phyloP scores from a whole-genome alignment of 2,888 invertebrate genomes.

The Phortica okadai region DNA sequence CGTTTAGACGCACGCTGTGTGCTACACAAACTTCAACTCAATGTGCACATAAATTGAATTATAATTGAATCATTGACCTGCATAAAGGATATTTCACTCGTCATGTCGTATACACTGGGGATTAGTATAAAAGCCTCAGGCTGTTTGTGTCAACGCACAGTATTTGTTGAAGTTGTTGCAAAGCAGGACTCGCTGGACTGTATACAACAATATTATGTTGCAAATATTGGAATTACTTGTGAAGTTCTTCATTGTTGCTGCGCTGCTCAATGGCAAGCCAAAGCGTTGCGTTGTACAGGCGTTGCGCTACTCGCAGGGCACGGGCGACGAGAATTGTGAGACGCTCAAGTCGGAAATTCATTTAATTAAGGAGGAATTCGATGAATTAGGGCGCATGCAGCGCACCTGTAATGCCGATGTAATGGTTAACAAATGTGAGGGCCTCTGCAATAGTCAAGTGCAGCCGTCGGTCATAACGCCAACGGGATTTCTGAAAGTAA shows the following conservation, averaged over 20 bases:
- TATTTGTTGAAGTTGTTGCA: background rate
- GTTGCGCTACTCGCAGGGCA: slow-evolving; percentile 69
- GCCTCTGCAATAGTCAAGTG: slow-evolving; percentile 93
- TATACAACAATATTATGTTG: background rate
- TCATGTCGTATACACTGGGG: background rate
- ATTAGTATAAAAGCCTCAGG: slow-evolving; percentile 6
- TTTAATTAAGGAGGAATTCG: slow-evolving; percentile 93
- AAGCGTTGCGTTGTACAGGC: slow-evolving; percentile 47
- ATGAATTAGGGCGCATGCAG: slow-evolving; percentile 88
- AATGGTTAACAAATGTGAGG: slow-evolving; percentile 94
- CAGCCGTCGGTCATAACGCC: slow-evolving; percentile 92
- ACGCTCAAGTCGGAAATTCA: slow-evolving; percentile 91
- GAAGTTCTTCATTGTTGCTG: slow-evolving; percentile 48
- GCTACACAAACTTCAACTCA: slow-evolving; percentile 64
- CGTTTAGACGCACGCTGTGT: slow-evolving; percentile 53
- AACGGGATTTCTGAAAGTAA: slow-evolving; percentile 88
- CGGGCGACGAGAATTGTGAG: slow-evolving; percentile 87
- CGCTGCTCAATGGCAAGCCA: slow-evolving; percentile 45
- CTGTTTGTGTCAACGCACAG: background rate
- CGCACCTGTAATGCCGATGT: slow-evolving; percentile 94
- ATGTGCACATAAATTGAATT: slow-evolving; percentile 47
- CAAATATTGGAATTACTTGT: background rate
- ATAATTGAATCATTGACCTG: slow-evolving; percentile 51
- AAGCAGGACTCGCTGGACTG: background rate
- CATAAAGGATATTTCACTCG: slow-evolving; percentile 3